Percentiles rank a stretch among this genome's conserved stretches.
Conservation (phyloP, 2,797 vertebrate species). For the Sandelia bainsii region DNA sequence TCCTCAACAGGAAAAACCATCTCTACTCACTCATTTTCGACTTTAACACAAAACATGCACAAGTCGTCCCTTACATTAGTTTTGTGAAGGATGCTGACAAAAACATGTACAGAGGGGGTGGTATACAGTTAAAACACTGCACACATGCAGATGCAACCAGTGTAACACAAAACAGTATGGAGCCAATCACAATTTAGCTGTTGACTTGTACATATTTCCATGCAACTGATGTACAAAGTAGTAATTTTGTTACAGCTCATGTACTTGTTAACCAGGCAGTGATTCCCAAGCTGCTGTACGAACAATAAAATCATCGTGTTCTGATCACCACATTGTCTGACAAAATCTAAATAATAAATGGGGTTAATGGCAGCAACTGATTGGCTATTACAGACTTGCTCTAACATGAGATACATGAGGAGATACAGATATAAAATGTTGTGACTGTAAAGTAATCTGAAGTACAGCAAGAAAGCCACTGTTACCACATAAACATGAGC, state of each 20-base stretch:
- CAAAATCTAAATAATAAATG: not conserved
- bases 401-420: too few relatives aligned
- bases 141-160: not conserved
- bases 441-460: too few relatives aligned
- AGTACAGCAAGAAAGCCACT: too few relatives aligned
- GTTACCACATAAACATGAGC: too few relatives aligned
- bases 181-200: not conserved
- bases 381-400: too few relatives aligned
- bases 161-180: too few relatives aligned
- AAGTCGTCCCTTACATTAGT: not conserved
- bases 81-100: not conserved
- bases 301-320: too few relatives aligned
- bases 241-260: not conserved
- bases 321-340: not conserved
- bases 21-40: not conserved
- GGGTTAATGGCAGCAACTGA: too few relatives aligned
- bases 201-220: not conserved
- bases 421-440: too few relatives aligned
- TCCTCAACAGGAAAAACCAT: not conserved
- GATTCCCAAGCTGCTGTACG: too few relatives aligned
- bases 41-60: not conserved
- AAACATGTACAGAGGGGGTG: not conserved
- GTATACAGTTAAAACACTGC: too few relatives aligned
- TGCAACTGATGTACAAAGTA: not conserved
- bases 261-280: too few relatives aligned